phyloP scores from a whole-genome alignment of 2,888 invertebrate species.

The Trachelus stipa region DNA sequence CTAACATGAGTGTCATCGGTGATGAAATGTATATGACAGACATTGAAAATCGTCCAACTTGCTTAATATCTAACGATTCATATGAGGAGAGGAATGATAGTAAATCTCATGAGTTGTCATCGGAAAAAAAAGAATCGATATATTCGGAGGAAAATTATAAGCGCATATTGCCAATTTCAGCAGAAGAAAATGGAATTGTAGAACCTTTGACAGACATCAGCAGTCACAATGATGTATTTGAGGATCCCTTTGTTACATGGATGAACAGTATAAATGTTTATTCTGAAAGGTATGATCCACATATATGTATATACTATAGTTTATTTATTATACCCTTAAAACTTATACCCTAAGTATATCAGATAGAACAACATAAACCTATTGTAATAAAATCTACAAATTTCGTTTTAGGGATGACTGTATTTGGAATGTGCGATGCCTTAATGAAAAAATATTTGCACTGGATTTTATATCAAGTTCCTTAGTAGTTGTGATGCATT shows the following conservation, averaged over 20 bases:
- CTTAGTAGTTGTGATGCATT: slow-evolving; percentile 39
- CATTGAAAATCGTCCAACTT: background rate
- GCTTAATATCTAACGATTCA: background rate
- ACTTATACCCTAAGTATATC: background rate
- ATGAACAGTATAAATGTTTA: slow-evolving; percentile 20
- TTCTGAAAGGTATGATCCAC: slow-evolving; percentile 7
- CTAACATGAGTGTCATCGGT: slow-evolving; percentile 12
- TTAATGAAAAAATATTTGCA: slow-evolving; percentile 37
- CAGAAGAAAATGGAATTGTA: background rate
- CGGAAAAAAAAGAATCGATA: background rate
- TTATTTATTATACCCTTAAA: background rate
- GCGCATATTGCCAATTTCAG: background rate
- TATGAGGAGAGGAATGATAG: background rate
- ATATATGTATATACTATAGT: background rate
- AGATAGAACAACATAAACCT: background rate
- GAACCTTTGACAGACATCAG: background rate
- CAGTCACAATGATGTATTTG: background rate
- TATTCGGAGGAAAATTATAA: background rate
- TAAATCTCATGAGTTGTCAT: background rate
- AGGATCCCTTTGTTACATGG: slow-evolving; percentile 19
- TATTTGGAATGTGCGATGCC: slow-evolving; percentile 46
- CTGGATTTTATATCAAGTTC: slow-evolving; percentile 51
- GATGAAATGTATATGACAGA: slow-evolving; percentile 14
- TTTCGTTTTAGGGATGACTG: slow-evolving; percentile 41
- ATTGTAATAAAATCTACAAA: background rate